Evolutionary conservation across 2,888 invertebrate genomes (phyloP), one percentile per base, ranked within the genome.

Genomic region (Limnephilus lunatus): DNA sequence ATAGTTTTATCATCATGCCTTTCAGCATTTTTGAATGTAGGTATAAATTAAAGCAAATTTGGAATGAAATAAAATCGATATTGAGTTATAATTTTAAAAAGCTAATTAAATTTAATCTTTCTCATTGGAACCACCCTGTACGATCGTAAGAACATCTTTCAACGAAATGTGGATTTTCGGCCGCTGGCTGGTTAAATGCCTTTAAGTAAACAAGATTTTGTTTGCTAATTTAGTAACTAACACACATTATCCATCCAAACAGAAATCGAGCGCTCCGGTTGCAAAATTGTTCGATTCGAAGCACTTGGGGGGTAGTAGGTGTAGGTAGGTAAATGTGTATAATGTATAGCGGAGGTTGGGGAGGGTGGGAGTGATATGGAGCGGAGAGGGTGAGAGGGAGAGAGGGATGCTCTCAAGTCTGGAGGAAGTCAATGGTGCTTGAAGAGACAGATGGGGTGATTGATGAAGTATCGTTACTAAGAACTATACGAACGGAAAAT

Each of bases 391-490:
- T 9, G 82, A 31, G 53, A 14, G n/a, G 80, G 88, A 86, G 9
- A 19, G 85, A 44, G 85, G 39, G 85, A 48, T 39, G 85, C 85
- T 86, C 88, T 88, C 88, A 48, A 30, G 86, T 30, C 25, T 31
- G 53, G 87, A 87, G 88, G 88, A 89, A 89, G 39, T 19, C 88
- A 89, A 89, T 89, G 88, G 88, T 89, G 88, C 88, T 89, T 80
- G 88, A 89, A 89, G 80, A 80, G 80, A 89, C 87, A 53, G 86
- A 86, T 48, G 3, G 88, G 81, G 90, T 90, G 90, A 90, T 90
- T 82, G 90, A 90, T 90, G 90, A 44, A 90, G 83, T 83, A 90
- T 44, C n/a, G 90, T 39, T 81, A 32, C 81, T n/a, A 48, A 32
- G 82, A 90, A 82, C 44, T 82, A 48, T 44, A 83, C 48, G 90